A percentile compares a stretch with the other conserved stretches of the same genome.
These are phyloP conservation scores for Nylanderia fulva DNA, from an alignment of 1,140 invertebrate genomes.

Conservation along the genomic window DNA sequence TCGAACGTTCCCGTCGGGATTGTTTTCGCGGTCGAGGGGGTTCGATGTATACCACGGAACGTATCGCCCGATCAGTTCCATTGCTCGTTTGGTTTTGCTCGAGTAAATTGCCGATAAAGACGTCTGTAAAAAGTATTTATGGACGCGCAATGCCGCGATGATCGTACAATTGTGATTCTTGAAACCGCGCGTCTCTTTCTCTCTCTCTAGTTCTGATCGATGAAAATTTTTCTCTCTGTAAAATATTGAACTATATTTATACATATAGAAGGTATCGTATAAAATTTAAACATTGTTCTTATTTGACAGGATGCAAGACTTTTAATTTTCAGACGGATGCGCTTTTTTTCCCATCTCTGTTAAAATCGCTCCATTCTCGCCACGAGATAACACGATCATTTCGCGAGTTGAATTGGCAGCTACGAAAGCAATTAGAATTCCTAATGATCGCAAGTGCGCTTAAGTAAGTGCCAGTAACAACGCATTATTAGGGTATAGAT, in stretches of 20 bases:
- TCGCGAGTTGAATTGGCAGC: conserved; percentile 43
- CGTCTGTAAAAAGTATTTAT: conserved; percentile 44
- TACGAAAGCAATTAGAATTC: conserved; percentile 61
- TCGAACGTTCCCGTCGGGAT: conserved; percentile 60
- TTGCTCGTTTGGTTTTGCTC: conserved; percentile 50
- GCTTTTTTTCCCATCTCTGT: background rate
- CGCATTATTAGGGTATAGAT: conserved; percentile 50
- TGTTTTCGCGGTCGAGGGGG: conserved; percentile 58
- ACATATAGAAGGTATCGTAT: background rate
- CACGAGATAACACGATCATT: conserved; percentile 19
- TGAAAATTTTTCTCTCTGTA: background rate
- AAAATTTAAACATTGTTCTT: background rate
- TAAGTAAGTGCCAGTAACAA: conserved; percentile 49
- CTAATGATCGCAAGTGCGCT: conserved; percentile 55
- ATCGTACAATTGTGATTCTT: conserved; percentile 23
- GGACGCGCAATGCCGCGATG: background rate
- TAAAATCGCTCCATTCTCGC: conserved; percentile 9
- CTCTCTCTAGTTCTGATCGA: too few species aligned
- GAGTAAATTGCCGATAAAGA: conserved; percentile 61
- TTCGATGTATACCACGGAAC: conserved; percentile 61
- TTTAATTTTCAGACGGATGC: background rate
- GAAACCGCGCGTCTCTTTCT: background rate
- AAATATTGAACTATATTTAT: conserved; percentile 3
- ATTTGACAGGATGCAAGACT: background rate
- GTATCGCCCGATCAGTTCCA: conserved; percentile 58